Base-by-base conservation (phyloP, 2,797 vertebrate species). In the Taenioides sp. region DNA sequence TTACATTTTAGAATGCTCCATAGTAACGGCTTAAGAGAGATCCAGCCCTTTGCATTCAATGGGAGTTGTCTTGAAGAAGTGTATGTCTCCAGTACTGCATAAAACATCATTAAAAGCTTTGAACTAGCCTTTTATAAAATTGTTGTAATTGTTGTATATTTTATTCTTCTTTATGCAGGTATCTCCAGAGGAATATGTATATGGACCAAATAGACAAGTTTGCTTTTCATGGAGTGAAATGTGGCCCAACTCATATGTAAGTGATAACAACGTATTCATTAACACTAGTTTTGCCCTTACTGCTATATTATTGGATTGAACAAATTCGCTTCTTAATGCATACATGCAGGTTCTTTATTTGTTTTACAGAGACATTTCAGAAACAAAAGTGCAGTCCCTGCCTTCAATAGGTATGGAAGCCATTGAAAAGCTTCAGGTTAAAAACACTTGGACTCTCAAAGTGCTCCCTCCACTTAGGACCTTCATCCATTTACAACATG, bases 171-270 rank as follows among this genome's bases (percentile, higher is more conserved):
- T 69, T 80, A 50, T 88, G 71, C 79, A 97, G 96, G 74, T 95
- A 95, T 80, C 92, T 97, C 71, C 92, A 96, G 82, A 95, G 95
- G 82, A 97, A 97, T 81, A 90, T 92, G 72, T 86, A 93, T 77
- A 79, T 97, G 85, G 86, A 89, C 71, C 78, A 80, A 70, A 95
- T 97, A 57, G 91, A 94, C 74, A 92, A 95, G 9, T 92, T 95
- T 23, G 93, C 95, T 52, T 97, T 97, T 90, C 78, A 91, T 80
- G 95, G 95, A 17, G 94, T 91, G n/a, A 75, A 93, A 69, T 92
- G 84, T 34, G 96, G 96, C 70, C 96, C 96, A 63, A 94, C 92
- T 37, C 82, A 95, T 37, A 67, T 97, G 96, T 97, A 78, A 96
- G 95, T 96, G 82, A 62, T 9, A 68, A 66, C 27, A 34, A 20